phyloP scores from a whole-genome alignment of 2,113 vertebrate species.

The Ameiurus melas region DNA sequence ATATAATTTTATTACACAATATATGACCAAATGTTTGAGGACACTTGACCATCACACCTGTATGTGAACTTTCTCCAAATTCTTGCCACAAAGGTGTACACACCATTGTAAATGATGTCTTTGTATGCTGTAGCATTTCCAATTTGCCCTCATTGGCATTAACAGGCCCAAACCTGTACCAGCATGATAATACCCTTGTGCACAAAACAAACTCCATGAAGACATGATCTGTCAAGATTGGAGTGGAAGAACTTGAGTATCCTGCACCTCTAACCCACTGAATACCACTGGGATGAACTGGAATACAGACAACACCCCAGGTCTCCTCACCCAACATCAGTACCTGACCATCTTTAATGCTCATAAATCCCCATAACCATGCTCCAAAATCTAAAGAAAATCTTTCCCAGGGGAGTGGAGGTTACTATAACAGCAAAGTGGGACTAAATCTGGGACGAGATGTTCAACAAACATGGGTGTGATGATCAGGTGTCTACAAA shows the following conservation, averaged over 20 bases:
- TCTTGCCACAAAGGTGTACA: background rate
- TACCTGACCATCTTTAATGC: background rate
- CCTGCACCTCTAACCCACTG: background rate
- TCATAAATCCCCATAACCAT: background rate
- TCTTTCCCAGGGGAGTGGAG: background rate
- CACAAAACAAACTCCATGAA: background rate
- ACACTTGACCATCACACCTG: background rate
- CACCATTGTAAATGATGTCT: background rate
- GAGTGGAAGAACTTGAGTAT: background rate
- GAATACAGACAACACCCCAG: background rate
- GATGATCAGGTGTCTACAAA: background rate
- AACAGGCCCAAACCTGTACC: background rate
- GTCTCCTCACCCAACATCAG: background rate
- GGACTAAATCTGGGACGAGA: background rate
- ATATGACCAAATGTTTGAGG: background rate
- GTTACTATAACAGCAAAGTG: background rate
- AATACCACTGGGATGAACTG: background rate
- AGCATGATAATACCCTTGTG: background rate
- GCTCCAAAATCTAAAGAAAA: background rate
- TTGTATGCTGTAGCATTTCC: background rate
- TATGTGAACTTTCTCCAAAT: background rate
- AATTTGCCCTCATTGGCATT: background rate
- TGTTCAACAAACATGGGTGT: background rate
- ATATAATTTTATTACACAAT: too few relatives aligned
- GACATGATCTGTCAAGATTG: background rate